A percentile compares a stretch with the other conserved stretches of the same genome.
These are phyloP conservation scores for Paramormyrops hopkinsi DNA, from an alignment of 2,797 vertebrate species.

Conservation along the genomic window DNA sequence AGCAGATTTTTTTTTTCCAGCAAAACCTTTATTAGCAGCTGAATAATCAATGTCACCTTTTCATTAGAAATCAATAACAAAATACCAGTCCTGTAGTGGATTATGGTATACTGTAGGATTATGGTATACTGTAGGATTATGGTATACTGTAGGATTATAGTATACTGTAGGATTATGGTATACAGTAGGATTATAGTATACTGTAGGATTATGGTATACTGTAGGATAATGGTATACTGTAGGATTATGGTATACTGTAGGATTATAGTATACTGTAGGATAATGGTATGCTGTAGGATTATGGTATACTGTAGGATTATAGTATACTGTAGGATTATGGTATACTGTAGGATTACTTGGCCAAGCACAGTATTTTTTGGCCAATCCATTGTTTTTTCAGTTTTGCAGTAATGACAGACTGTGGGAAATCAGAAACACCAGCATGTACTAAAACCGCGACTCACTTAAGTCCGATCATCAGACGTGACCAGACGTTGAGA, in stretches of 20 bases:
- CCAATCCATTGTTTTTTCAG: neutral
- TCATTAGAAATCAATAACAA: neutral
- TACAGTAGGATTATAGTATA: no score
- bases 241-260: neutral
- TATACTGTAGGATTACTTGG: neutral
- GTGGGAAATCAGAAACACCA: neutral
- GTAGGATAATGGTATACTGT: no score
- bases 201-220: neutral
- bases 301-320: no score
- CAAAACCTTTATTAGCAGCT: neutral
- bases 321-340: neutral
- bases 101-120: neutral
- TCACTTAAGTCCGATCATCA: neutral
- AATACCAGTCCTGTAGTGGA: neutral
- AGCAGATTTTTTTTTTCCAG: neutral
- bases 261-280: neutral
- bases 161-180: no score
- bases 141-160: neutral
- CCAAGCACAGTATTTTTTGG: neutral
- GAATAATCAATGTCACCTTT: neutral
- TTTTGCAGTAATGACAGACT: neutral
- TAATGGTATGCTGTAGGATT: neutral
- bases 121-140: neutral
- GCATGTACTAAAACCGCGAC: neutral
- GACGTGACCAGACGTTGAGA: neutral